phyloP scores from a whole-genome alignment of 2,888 invertebrate species.

The Morpho helenor region DNA sequence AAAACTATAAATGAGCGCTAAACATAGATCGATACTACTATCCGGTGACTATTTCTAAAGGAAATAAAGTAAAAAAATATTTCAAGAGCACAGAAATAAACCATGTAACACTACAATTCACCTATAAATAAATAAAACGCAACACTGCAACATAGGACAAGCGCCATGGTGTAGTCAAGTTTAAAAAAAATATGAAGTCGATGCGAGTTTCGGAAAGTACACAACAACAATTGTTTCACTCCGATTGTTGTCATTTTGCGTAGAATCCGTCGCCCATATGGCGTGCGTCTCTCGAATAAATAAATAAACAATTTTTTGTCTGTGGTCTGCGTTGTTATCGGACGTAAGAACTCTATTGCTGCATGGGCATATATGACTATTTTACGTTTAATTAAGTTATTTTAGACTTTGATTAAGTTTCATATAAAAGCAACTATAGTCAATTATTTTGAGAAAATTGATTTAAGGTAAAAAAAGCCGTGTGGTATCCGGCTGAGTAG shows the following conservation, averaged over 20 bases:
- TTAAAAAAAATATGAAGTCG: conserved; percentile 34
- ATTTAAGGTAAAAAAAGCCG: too few relatives aligned
- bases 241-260: conserved; percentile 70
- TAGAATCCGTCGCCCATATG: conserved; percentile 60
- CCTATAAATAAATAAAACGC: conserved; percentile 38
- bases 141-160: not conserved
- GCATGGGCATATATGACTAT: not conserved
- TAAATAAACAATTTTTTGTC: conserved; percentile 43
- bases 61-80: too few relatives aligned
- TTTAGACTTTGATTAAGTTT: not conserved
- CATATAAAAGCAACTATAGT: not conserved
- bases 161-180: conserved; percentile 21
- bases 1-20: too few relatives aligned
- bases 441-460: too few relatives aligned
- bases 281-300: conserved; percentile 59
- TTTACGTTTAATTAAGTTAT: not conserved
- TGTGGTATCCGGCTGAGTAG: too few relatives aligned
- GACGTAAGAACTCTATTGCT: conserved; percentile 13
- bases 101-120: conserved; percentile 8
- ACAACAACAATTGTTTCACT: conserved; percentile 68
- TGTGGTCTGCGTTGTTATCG: conserved; percentile 22
- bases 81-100: not conserved
- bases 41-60: too few relatives aligned
- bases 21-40: too few relatives aligned
- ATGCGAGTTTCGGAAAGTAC: conserved; percentile 38